Evolutionary conservation across 2,888 invertebrate species (phyloP), one percentile per base, ranked within the genome.

Genomic region (Amblyteles armatorius): DNA sequence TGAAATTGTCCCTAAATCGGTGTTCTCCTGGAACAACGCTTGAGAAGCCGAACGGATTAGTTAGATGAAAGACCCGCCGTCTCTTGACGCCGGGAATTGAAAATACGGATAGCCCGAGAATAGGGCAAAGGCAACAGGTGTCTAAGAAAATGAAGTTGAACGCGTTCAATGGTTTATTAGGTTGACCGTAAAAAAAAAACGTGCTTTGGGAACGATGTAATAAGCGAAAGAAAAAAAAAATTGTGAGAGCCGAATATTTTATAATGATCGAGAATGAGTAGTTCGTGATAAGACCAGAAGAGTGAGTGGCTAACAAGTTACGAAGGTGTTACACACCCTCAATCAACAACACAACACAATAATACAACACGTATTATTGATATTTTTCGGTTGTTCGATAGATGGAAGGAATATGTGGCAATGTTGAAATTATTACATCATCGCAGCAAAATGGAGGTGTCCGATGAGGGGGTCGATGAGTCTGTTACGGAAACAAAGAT

Each of bases 1-100:
- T 33, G 63, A 63, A 60, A 26, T 79, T 63, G 26, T 48, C 22
- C 19, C 48, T 60, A n/a, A 57, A 79, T 19, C 63, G 60, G 48
- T 71, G 48, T 60, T 57, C 19, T 57, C 29, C 29, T n/a, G 36
- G 71, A 71, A 33, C 44, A n/a, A 71, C n/a, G 63, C 29, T 33
- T n/a, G 19, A 6, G 16, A n/a, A 9, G 9, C 1, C 52, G 52
- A 55, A 7, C 6, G 52, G 19, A 19, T 19, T 22, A 7, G 52
- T 55, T 19, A 19, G 19, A 19, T 19, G 52, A 13, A 48, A 13
- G 44, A 16, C 16, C 19, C 52, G 19, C 6, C 1, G n/a, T 55
- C 19, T 55, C 9, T 19, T 55, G 52, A 19, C 19, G 19, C 19
- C 2, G 52, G 9, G 19, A 6, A 19, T 19, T 55, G 19, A 55